Evolutionary conservation across 1,140 invertebrate species (phyloP).

Genomic region (Listronotus bonariensis): DNA sequence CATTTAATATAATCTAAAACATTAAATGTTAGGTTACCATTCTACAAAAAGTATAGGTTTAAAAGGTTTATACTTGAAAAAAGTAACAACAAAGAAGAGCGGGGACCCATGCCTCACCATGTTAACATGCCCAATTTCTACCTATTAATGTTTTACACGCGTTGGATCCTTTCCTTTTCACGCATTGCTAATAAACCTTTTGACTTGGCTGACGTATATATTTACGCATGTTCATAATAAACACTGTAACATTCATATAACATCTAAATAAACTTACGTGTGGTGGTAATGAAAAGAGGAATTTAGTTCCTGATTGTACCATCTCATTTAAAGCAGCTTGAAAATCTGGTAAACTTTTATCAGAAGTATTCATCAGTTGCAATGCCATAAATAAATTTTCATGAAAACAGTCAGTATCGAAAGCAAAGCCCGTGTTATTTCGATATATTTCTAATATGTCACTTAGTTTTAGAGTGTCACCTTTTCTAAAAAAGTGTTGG

Average conservation of each 20-base stretch:
- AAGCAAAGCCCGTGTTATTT: slow-evolving; percentile 26
- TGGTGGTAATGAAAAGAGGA: slow-evolving; percentile 44
- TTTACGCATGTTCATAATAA: too few species aligned
- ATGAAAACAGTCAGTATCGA: slow-evolving; percentile 49
- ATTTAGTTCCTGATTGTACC: slow-evolving; percentile 19
- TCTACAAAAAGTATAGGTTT: too few species aligned
- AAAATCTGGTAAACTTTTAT: slow-evolving; percentile 5
- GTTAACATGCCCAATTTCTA: too few species aligned
- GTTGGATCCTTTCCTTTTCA: too few species aligned
- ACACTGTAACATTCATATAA: too few species aligned
- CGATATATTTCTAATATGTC: slow-evolving; percentile 34
- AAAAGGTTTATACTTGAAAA: too few species aligned
- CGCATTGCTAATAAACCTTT: too few species aligned
- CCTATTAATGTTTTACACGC: too few species aligned
- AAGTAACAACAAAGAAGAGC: too few species aligned
- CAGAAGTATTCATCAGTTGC: neutral
- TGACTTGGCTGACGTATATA: too few species aligned
- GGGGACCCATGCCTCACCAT: too few species aligned
- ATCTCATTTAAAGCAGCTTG: slow-evolving; percentile 9
- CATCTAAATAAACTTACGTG: slow-evolving; percentile 44
- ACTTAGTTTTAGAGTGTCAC: slow-evolving; percentile 16
- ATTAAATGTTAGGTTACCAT: too few species aligned
- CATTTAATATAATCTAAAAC: slow-evolving; percentile 19
- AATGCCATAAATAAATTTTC: slow-evolving; percentile 48
- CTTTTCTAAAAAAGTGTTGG: slow-evolving; percentile 36